A percentile compares a stretch with the other conserved stretches of the same genome.
Conservation (phyloP, 2,888 invertebrate genomes). For the Argyresthia albistria region DNA sequence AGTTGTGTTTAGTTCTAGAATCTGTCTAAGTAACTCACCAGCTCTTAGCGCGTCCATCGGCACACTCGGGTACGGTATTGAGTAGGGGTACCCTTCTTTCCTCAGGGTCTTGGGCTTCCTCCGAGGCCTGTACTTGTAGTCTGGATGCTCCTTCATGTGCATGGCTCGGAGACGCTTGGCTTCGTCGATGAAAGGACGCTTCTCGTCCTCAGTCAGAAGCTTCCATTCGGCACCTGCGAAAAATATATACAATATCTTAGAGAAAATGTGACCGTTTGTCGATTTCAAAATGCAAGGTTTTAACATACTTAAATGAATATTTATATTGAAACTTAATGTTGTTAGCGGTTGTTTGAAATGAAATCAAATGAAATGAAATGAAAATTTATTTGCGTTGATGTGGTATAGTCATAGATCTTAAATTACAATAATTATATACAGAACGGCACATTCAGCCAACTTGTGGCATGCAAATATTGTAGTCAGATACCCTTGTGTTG, state of each 20-base stretch:
- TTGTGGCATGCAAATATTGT: too few species aligned
- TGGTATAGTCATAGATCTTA: too few species aligned
- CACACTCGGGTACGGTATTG: conserved; percentile 92
- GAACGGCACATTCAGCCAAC: too few species aligned
- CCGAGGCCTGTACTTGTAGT: conserved; percentile 93
- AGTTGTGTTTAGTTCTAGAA: neutral
- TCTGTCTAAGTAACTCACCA: conserved; percentile 69
- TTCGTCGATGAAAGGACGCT: conserved; percentile 97
- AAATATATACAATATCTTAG: neutral
- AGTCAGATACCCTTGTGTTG: too few species aligned
- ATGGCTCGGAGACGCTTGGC: conserved; percentile 93
- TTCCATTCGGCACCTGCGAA: conserved; percentile 94
- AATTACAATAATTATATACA: too few species aligned
- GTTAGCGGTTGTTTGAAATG: too few species aligned
- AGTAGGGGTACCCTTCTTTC: conserved; percentile 93
- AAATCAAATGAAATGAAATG: too few species aligned
- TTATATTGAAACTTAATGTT: too few species aligned
- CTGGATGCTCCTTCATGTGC: conserved; percentile 97
- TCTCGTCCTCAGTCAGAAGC: conserved; percentile 92
- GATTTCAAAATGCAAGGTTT: too few species aligned
- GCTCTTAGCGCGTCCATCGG: conserved; percentile 91
- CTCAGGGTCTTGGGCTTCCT: conserved; percentile 90
- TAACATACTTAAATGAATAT: too few species aligned
- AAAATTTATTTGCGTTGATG: too few species aligned
- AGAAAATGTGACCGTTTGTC: too few species aligned